A percentile compares a stretch with the other conserved stretches of the same genome.
phyloP scores from a whole-genome alignment of 2,888 invertebrate genomes.

The Ophion slaviceki region DNA sequence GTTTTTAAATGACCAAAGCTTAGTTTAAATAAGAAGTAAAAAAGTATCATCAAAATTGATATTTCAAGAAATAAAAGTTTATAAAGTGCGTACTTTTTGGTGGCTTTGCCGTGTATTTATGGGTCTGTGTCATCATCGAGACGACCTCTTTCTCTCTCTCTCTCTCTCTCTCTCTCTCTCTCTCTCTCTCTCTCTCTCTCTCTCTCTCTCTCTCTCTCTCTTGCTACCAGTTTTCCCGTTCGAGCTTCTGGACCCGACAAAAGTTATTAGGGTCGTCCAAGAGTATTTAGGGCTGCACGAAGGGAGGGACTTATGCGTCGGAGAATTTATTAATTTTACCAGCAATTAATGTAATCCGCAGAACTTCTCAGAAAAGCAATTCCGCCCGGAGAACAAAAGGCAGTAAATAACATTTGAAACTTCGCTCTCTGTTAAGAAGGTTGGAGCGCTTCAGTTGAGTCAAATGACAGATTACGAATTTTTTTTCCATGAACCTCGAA shows the following conservation, averaged over 20 bases:
- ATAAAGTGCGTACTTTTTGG: too few species aligned
- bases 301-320: conserved; percentile 22
- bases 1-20: too few species aligned
- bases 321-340: conserved; percentile 61
- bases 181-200: conserved; percentile 5
- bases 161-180: conserved; percentile 7
- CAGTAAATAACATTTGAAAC: background rate
- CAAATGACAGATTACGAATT: too few species aligned
- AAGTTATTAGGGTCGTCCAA: conserved; percentile 64
- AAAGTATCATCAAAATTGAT: too few species aligned
- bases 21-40: too few species aligned
- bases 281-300: conserved; percentile 53
- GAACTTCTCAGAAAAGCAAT: conserved; percentile 26
- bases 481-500: too few species aligned
- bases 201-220: conserved; percentile 28
- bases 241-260: conserved; percentile 61
- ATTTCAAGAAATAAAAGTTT: too few species aligned
- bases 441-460: too few species aligned
- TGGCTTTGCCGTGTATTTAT: background rate
- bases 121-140: conserved; percentile 43
- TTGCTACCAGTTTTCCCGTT: conserved; percentile 43
- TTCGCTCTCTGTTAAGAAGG: background rate
- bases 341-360: conserved; percentile 54
- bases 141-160: conserved; percentile 42
- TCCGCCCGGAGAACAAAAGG: conserved; percentile 1